phyloP scores from a whole-genome alignment of 2,797 vertebrate species.

The Aulostomus chinensis region DNA sequence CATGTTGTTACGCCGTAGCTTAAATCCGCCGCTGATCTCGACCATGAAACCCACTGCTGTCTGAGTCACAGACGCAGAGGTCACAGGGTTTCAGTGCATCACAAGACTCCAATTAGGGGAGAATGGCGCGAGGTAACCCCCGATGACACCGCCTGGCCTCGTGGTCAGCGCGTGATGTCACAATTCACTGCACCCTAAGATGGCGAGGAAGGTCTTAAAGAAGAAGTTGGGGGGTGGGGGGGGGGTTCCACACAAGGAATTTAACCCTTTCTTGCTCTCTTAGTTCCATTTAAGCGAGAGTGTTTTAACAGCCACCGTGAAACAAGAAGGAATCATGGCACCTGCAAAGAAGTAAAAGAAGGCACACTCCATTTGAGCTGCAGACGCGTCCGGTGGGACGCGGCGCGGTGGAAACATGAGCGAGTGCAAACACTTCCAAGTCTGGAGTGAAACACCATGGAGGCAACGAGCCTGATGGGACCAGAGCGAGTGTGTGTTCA shows the following conservation, averaged over 20 bases:
- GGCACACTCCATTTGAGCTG: conserved; percentile 52
- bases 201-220: neutral
- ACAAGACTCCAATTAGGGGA: conserved; percentile 20
- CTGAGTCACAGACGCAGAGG: too few relatives aligned
- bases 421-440: conserved; percentile 45
- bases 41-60: too few relatives aligned
- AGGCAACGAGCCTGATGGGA: conserved; percentile 40
- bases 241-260: neutral
- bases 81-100: neutral
- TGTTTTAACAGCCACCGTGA: too few relatives aligned
- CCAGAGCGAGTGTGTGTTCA: conserved; percentile 32
- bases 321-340: conserved; percentile 4
- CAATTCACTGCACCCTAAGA: conserved; percentile 19
- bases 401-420: too few relatives aligned
- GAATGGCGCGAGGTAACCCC: conserved; percentile 14
- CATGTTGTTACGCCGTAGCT: too few relatives aligned
- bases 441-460: conserved; percentile 26
- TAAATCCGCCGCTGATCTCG: too few relatives aligned
- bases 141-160: conserved; percentile 7
- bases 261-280: too few relatives aligned
- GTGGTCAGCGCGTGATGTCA: conserved; percentile 45
- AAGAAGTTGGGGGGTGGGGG: neutral
- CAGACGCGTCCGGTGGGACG: conserved; percentile 20
- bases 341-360: conserved; percentile 30
- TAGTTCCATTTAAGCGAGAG: too few relatives aligned